A percentile compares a stretch with the other conserved stretches of the same genome.
Evolutionary conservation across 1,140 invertebrate species (phyloP).

Genomic region (Megalopta genalis): DNA sequence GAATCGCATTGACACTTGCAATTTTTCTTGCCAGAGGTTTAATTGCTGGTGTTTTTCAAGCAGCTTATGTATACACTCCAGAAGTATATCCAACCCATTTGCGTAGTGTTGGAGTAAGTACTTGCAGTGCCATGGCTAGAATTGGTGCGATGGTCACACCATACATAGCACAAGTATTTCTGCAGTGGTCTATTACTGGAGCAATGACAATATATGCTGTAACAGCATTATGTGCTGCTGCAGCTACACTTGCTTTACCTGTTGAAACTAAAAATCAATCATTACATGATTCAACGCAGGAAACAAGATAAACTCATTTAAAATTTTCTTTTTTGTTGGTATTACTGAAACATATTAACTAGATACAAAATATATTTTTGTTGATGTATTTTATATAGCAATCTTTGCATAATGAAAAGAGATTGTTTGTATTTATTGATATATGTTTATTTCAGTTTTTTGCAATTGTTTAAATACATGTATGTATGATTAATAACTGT

Average conservation of each 20-base stretch:
- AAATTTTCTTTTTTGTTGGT: neutral
- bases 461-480: slow-evolving; percentile 24
- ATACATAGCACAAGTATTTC: slow-evolving; percentile 93
- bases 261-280: slow-evolving; percentile 89
- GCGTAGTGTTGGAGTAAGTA: slow-evolving; percentile 92
- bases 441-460: slow-evolving; percentile 30
- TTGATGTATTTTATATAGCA: neutral
- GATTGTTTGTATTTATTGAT: slow-evolving; percentile 19
- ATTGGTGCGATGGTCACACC: slow-evolving; percentile 96
- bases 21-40: slow-evolving; percentile 94
- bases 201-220: slow-evolving; percentile 88
- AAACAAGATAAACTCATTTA: slow-evolving; percentile 35
- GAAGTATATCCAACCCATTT: slow-evolving; percentile 96
- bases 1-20: slow-evolving; percentile 89
- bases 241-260: slow-evolving; percentile 88
- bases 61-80: slow-evolving; percentile 96
- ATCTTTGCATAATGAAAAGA: neutral
- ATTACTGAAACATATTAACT: slow-evolving; percentile 6
- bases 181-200: slow-evolving; percentile 86
- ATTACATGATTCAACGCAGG: slow-evolving; percentile 79
- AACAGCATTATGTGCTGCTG: slow-evolving; percentile 86
- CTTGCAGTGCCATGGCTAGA: slow-evolving; percentile 93
- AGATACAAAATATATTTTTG: slow-evolving; percentile 5
- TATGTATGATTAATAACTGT: slow-evolving; percentile 6
- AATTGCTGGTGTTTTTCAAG: slow-evolving; percentile 96